Base-by-base conservation (phyloP, 2,888 invertebrate species). In the Deilephila elpenor region DNA sequence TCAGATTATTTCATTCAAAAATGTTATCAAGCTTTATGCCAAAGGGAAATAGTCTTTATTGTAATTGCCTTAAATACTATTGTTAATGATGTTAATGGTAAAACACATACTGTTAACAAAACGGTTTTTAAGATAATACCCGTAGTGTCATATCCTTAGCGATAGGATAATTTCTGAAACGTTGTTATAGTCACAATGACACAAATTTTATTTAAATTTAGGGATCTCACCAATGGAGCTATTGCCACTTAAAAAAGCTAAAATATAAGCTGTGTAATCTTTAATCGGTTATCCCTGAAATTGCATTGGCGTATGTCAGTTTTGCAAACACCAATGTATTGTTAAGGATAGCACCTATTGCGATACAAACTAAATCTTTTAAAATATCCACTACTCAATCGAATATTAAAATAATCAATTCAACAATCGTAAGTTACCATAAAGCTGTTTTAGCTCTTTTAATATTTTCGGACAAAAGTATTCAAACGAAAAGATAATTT, bases 101-200 rank as follows among this genome's bases (percentile, higher is more conserved):
- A 78, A 80, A 78, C 80, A 78, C 78, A 73, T 76, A 80, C 78
- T 78, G 80, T 80, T 80, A 78, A 85, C 80, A 77, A 77, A 82
- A 83, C 78, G 75, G 74, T 79, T 75, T 83, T 82, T 79, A 78
- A 88, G 91, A 91, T 90, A 90, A 72, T 81, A 76, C 78, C 77
- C 73, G 78, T 85, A 80, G 86, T 84, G 86, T 84, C 89, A 89
- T 78, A 87, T 90, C 89, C 90, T 85, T 83, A 79, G 76, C 80
- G 88, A 89, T 88, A 86, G 77, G 79, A 78, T 77, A 78, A 78
- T 80, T 82, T 82, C 77, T 25, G 51, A 17, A 67, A 17, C 37
- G 67, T 67, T 29, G 6, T 14, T 17, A 51, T 67, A 44, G 19
- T 51, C 51, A 67, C 56, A 56, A n/a, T 56, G n/a, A 56, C 56